phyloP scores from a whole-genome alignment of 1,140 invertebrate genomes.

The Rhizoglyphus robini region DNA sequence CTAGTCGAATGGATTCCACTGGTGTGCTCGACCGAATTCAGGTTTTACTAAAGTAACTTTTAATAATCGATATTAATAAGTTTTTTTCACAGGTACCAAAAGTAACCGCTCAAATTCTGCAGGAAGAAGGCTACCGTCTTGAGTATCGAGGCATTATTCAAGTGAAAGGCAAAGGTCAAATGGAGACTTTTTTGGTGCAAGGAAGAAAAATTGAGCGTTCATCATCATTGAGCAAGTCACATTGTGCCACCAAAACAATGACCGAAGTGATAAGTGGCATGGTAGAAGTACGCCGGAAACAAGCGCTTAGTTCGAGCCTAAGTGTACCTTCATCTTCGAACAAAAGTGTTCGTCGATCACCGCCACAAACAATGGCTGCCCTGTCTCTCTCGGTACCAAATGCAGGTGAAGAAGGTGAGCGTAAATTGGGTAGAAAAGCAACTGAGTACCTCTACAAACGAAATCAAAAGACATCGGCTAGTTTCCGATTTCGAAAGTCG shows the following conservation, averaged over 20 bases:
- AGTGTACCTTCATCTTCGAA: conserved; percentile 22
- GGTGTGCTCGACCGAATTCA: conserved; percentile 72
- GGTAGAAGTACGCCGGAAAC: conserved; percentile 48
- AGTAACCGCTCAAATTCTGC: conserved; percentile 44
- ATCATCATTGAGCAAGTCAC: conserved; percentile 43
- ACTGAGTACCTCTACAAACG: background rate
- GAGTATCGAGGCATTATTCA: conserved; percentile 63
- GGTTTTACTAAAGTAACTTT: conserved; percentile 41
- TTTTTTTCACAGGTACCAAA: conserved; percentile 27
- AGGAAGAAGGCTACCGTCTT: conserved; percentile 52
- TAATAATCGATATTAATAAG: conserved; percentile 26
- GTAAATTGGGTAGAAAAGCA: background rate
- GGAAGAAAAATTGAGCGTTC: conserved; percentile 40
- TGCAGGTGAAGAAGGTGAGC: background rate
- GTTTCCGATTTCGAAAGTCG: conserved; percentile 20
- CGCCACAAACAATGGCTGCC: background rate
- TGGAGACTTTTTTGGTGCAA: conserved; percentile 82
- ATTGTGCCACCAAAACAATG: conserved; percentile 48
- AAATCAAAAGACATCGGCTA: conserved; percentile 1
- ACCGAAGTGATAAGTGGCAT: conserved; percentile 76
- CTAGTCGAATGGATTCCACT: conserved; percentile 82
- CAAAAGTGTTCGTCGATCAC: background rate
- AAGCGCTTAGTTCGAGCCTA: conserved; percentile 23
- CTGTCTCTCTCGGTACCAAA: background rate
- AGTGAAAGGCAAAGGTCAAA: conserved; percentile 86